Conservation (phyloP, 2,797 vertebrate species). For the Poeciliopsis gracilis region DNA sequence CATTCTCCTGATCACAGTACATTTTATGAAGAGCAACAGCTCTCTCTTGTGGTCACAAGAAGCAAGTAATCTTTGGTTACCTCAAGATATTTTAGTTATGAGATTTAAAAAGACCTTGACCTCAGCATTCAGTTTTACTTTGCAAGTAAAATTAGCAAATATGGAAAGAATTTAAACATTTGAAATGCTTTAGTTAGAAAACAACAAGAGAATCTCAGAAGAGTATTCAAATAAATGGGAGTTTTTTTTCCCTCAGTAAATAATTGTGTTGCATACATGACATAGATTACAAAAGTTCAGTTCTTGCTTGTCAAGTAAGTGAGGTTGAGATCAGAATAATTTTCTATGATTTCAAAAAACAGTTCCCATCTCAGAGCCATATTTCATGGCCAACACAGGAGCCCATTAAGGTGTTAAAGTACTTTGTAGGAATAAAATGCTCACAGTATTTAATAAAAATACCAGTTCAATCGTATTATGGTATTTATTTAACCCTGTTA, state of each 20-base stretch:
- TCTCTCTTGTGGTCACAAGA: constrained; percentile 45
- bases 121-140: neutral
- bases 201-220: neutral
- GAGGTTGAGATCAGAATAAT: neutral
- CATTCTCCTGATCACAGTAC: neutral
- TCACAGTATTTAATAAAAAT: neutral
- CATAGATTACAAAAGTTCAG: neutral
- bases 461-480: neutral
- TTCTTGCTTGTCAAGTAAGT: neutral
- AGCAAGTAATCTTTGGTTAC: neutral
- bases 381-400: neutral
- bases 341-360: neutral
- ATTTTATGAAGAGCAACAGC: constrained; percentile 11
- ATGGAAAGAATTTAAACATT: neutral
- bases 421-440: neutral
- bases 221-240: neutral
- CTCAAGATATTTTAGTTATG: neutral
- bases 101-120: neutral
- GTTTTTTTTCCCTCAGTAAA: neutral
- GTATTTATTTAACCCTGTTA: neutral
- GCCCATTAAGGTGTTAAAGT: neutral
- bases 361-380: neutral
- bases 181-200: neutral
- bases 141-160: neutral
- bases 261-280: neutral